phyloP scores from a whole-genome alignment of 2,888 invertebrate genomes.

The Agonum fuliginosum region DNA sequence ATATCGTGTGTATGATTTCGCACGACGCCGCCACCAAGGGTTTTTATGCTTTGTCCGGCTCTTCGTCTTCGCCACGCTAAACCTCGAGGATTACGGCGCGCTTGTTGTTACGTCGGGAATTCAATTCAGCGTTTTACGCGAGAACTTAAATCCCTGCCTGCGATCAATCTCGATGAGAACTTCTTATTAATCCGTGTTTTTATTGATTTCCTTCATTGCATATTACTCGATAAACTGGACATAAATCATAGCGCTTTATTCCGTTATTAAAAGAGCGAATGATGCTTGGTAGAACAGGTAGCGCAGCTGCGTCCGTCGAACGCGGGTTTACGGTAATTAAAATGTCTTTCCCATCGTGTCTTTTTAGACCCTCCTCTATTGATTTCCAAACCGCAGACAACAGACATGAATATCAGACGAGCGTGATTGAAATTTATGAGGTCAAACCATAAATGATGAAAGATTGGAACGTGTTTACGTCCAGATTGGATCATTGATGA shows the following conservation, averaged over 20 bases:
- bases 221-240: slow-evolving; percentile 29
- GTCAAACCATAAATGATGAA: slow-evolving; percentile 53
- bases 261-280: slow-evolving; percentile 21
- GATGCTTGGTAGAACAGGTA: neutral
- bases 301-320: slow-evolving; percentile 44
- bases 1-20: slow-evolving; percentile 54
- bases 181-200: slow-evolving; percentile 56
- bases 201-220: slow-evolving; percentile 49
- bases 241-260: slow-evolving; percentile 49
- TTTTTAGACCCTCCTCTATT: slow-evolving; percentile 42
- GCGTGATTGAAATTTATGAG: slow-evolving; percentile 59
- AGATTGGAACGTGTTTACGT: slow-evolving; percentile 51
- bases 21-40: slow-evolving; percentile 11
- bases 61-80: slow-evolving; percentile 32
- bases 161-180: slow-evolving; percentile 56
- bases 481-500: slow-evolving; percentile 48
- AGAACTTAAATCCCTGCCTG: slow-evolving; percentile 46
- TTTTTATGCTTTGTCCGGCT: slow-evolving; percentile 36
- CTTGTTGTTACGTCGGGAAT: slow-evolving; percentile 50
- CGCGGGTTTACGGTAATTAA: slow-evolving; percentile 70
- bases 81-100: slow-evolving; percentile 42
- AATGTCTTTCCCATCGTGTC: slow-evolving; percentile 67
- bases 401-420: slow-evolving; percentile 50
- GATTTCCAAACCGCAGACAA: slow-evolving; percentile 45
- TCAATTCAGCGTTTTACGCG: slow-evolving; percentile 43